Conservation (phyloP, 1,140 invertebrate genomes). For the Drosophila truncata region DNA sequence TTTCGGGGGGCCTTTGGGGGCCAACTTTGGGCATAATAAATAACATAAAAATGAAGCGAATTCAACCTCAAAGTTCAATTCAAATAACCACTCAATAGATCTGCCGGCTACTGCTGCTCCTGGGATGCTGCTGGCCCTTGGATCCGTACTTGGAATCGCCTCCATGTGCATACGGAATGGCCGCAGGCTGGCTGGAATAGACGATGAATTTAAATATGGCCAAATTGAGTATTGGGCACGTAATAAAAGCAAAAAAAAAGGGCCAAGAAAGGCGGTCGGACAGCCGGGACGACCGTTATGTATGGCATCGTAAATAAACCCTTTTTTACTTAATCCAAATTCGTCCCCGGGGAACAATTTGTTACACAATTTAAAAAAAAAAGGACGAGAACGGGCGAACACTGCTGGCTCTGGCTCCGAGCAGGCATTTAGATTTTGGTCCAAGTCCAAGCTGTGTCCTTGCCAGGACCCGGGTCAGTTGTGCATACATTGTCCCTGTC, state of each 20-base stretch:
- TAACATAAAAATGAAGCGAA: slow-evolving; percentile 83
- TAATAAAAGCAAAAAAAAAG: slow-evolving; percentile 78
- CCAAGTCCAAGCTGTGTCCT: slow-evolving; percentile 46
- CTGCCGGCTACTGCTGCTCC: slow-evolving; percentile 52
- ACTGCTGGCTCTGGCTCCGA: slow-evolving; percentile 32
- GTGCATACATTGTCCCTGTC: slow-evolving; percentile 77
- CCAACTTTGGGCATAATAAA: slow-evolving; percentile 66
- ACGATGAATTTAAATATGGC: slow-evolving; percentile 84
- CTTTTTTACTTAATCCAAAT: slow-evolving; percentile 84
- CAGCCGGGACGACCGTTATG: slow-evolving; percentile 62
- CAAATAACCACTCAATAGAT: slow-evolving; percentile 82
- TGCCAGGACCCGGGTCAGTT: slow-evolving; percentile 57
- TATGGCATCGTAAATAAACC: slow-evolving; percentile 84
- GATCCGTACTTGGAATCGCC: slow-evolving; percentile 13
- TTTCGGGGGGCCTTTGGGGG: slow-evolving; percentile 22
- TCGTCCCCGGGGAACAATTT: slow-evolving; percentile 83
- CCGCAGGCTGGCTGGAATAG: slow-evolving; percentile 74
- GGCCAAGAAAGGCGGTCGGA: slow-evolving; percentile 40
- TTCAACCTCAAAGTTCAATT: slow-evolving; percentile 82
- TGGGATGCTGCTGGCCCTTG: slow-evolving; percentile 38
- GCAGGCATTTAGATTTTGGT: slow-evolving; percentile 67
- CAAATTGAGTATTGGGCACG: slow-evolving; percentile 84
- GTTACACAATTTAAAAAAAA: slow-evolving; percentile 82
- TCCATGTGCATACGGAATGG: slow-evolving; percentile 76
- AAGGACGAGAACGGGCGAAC: slow-evolving; percentile 24